phyloP scores from a whole-genome alignment of 2,797 vertebrate genomes.

The Gallinago solitaria region DNA sequence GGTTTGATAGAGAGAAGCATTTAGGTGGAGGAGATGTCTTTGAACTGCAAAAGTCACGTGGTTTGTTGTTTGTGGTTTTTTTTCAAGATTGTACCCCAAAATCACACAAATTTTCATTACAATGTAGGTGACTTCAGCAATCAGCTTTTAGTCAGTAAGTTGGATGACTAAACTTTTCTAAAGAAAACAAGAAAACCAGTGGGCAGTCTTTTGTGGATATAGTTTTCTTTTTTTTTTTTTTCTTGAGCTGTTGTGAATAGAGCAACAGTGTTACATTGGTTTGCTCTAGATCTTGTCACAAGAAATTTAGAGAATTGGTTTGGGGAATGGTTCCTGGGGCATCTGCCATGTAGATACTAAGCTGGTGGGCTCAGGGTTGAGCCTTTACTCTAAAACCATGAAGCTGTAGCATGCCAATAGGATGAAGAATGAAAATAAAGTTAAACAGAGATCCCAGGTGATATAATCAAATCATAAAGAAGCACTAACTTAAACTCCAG shows the following conservation, averaged over 20 bases:
- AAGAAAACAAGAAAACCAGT: neutral
- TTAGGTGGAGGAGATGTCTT: neutral
- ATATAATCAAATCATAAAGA: neutral
- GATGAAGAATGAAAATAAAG: neutral
- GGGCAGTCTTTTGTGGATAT: accelerated
- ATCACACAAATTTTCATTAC: neutral
- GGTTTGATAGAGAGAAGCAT: neutral
- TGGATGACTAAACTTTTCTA: neutral
- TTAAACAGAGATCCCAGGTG: neutral
- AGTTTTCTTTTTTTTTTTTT: neutral
- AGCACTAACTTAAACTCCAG: neutral
- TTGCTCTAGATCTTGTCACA: neutral
- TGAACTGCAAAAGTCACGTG: neutral
- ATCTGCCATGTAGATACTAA: neutral
- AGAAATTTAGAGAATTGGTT: neutral
- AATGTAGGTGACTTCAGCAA: neutral
- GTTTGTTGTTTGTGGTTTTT: neutral
- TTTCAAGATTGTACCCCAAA: neutral
- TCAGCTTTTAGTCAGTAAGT: neutral
- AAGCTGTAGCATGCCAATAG: neutral
- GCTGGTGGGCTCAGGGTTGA: neutral
- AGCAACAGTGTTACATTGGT: neutral
- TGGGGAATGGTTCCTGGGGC: neutral
- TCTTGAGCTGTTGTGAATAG: neutral
- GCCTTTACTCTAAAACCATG: neutral